Conservation (phyloP, 1,140 invertebrate genomes). For the Drosophila sulfurigaster region DNA sequence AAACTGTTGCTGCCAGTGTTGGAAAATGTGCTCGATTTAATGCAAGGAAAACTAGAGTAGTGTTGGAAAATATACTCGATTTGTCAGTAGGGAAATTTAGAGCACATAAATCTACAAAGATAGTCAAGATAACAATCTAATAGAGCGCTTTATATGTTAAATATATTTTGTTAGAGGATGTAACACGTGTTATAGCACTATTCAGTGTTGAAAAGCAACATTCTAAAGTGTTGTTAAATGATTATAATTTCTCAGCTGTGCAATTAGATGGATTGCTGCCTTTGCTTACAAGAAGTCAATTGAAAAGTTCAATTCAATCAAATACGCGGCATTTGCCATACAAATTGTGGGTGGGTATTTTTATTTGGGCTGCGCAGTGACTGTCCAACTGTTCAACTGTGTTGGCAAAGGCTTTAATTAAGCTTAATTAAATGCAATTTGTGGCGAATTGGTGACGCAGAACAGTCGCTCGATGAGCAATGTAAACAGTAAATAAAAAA, state of each 20-base stretch:
- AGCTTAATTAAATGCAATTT: constrained; percentile 77
- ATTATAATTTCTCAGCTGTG: neutral
- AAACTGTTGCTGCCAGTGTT: constrained; percentile 14
- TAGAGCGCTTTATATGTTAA: too few relatives aligned
- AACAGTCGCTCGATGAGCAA: neutral
- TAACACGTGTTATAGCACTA: too few relatives aligned
- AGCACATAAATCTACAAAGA: neutral
- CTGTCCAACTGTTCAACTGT: constrained; percentile 51
- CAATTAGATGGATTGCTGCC: neutral
- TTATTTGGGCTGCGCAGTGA: constrained; percentile 18
- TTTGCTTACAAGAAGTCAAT: constrained; percentile 47
- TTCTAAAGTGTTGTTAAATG: neutral
- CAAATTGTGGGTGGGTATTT: constrained; percentile 38
- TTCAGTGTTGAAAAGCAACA: neutral
- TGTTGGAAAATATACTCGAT: neutral
- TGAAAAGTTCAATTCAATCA: constrained; percentile 68
- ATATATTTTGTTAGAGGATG: too few relatives aligned
- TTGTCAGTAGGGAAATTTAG: neutral
- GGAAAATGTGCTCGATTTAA: neutral
- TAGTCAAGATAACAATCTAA: too few relatives aligned
- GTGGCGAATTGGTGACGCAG: constrained; percentile 1
- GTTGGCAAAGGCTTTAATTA: constrained; percentile 64
- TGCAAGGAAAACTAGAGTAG: neutral
- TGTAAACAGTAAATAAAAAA: constrained; percentile 34
- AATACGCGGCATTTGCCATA: constrained; percentile 18